Evolutionary conservation across 2,797 vertebrate genomes (phyloP).

Genomic region (Chiloscyllium punctatum): DNA sequence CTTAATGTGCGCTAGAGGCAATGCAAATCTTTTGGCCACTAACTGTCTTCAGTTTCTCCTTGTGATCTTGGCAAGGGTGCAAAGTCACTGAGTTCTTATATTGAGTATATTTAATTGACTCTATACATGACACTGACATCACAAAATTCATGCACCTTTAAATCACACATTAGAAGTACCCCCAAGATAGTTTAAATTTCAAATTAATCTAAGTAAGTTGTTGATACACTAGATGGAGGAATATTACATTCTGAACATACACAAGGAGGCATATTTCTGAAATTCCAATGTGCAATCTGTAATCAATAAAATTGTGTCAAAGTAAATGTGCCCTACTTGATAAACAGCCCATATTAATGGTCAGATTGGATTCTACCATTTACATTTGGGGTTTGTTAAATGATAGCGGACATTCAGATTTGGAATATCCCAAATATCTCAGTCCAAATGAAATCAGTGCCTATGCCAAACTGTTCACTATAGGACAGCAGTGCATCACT

Average conservation of each 20-base stretch:
- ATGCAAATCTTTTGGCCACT: neutral
- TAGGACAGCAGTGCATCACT: neutral
- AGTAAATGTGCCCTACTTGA: neutral
- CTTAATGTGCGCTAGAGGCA: neutral
- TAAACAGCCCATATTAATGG: no score
- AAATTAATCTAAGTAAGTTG: neutral
- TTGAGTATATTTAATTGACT: neutral
- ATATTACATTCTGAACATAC: neutral
- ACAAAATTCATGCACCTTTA: neutral
- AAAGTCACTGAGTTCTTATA: neutral
- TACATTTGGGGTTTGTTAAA: neutral
- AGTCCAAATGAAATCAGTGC: neutral
- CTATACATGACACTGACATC: neutral
- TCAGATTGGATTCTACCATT: neutral
- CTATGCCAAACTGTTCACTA: neutral
- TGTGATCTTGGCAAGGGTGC: neutral
- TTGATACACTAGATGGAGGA: neutral
- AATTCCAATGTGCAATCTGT: slow-evolving; percentile 1
- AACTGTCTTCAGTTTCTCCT: neutral
- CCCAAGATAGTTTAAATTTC: neutral
- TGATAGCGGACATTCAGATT: neutral
- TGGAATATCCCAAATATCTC: neutral
- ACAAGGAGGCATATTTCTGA: neutral
- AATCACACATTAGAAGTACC: neutral
- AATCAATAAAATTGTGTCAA: neutral